Evolutionary conservation across 2,888 invertebrate genomes (phyloP), one percentile per base, ranked within the genome.

Genomic region (Eupelmus urozonus): DNA sequence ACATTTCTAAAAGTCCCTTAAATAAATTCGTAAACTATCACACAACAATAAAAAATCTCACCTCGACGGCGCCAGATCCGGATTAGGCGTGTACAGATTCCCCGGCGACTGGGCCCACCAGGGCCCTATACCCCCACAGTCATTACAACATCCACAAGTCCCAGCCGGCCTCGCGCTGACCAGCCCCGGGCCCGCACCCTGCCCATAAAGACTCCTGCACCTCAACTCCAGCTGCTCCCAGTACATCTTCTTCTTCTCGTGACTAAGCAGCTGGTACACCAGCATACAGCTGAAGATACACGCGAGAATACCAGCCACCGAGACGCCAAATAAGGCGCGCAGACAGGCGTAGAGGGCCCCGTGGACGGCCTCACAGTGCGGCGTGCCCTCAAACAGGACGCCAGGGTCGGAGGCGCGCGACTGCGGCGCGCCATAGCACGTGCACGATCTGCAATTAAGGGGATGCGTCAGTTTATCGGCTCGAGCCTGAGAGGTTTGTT

Each of bases 281-380:
- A 97, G 93, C 97, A 97, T 97, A 87, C 96, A 96, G 82, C 96
- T 96, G 88, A 96, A 97, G 82, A 97, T 96, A 90, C 96, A 97
- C 65, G 97, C 95, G 49, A 97, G 92, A 42, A 97, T 97, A 0
- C 97, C 97, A 83, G 95, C 95, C 27, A 97, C 97, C 0, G 96
- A 96, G 42, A 97, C 92, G n/a, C 96, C 97, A 90, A 97, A 97
- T 85, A 97, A 95, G 0, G 96, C 97, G 9, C 97, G 92, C 42
- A 97, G 91, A 85, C 97, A 97, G 84, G 96, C 95, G 90, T 97
- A 97, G 23, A 97, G 91, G 0, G 95, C 95, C 0, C 96, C 96
- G 89, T 97, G 96, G 0, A 97, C 96, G n/a, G 96, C 96, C 76
- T 95, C 96, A 88, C 97, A 97, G 86, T 96, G 95, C 0, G 95